phyloP scores from a whole-genome alignment of 2,888 invertebrate species.

The Asteroscopus sphinx region DNA sequence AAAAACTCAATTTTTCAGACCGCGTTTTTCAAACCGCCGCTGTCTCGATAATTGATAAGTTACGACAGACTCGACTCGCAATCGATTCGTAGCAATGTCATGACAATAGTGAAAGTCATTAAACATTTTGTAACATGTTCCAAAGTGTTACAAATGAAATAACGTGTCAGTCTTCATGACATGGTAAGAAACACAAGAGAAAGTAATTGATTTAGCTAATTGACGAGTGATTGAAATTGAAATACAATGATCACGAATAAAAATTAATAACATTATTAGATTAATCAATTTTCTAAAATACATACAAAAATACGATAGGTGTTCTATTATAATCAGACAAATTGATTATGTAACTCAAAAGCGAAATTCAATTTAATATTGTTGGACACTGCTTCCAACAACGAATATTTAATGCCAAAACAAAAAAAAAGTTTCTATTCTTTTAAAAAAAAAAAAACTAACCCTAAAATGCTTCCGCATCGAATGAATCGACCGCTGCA shows the following conservation, averaged over 20 bases:
- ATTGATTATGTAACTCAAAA: background rate
- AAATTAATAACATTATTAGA: no score
- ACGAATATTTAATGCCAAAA: background rate
- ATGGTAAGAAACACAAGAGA: constrained; percentile 36
- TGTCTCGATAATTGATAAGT: constrained; percentile 29
- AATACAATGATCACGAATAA: constrained; percentile 10
- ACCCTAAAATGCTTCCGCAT: constrained; percentile 5
- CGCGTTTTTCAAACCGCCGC: background rate
- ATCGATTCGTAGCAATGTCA: constrained; percentile 51
- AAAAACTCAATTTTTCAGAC: background rate
- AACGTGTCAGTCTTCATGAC: constrained; percentile 46
- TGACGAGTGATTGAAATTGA: constrained; percentile 19
- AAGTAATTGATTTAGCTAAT: constrained; percentile 35
- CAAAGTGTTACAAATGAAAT: constrained; percentile 38
- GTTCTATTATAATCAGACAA: no score
- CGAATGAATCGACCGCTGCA: constrained; percentile 14
- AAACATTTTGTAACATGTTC: constrained; percentile 49
- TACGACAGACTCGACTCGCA: constrained; percentile 43
- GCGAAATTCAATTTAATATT: background rate
- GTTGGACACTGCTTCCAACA: background rate
- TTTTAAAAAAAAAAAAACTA: background rate
- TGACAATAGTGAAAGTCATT: constrained; percentile 61
- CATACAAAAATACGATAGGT: no score
- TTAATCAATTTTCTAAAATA: no score
- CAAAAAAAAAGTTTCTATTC: background rate